Evolutionary conservation across 2,113 vertebrate genomes (phyloP), one percentile per base, ranked within the genome.

Genomic region (Brachionichthys hirsutus): DNA sequence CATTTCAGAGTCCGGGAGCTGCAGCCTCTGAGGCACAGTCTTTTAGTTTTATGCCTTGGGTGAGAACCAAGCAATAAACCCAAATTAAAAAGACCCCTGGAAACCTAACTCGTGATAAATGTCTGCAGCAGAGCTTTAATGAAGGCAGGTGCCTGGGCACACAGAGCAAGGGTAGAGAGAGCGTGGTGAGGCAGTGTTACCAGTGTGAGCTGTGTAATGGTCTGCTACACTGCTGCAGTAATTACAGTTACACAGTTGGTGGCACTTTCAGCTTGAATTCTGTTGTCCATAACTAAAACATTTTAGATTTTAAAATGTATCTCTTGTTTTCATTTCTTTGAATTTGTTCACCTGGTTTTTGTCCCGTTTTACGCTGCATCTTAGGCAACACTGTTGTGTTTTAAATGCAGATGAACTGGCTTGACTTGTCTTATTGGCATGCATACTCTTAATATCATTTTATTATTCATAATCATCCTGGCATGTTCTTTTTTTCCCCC

Each of bases 51-150:
- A 54, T 24, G 10, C 48, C 18, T 51, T 38, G 8, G 45, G 38
- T 2, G 1, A 36, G 49, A 19, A 58, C 20, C 9, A 56, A 48
- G 34, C 44, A 54, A 8, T 38, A 44, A 41, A 46, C 54, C 2
- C 9, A 30, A 30, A 30, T 36, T 15, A 75, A 60, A 45, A 60
- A 41, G 30, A 54, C 22, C 58, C 17, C 12, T 42, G 35, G 41
- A 56, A 20, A 42, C 24, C 16, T 12, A 10, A 9, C 19, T 24
- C 22, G 8, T 12, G 43, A 47, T 54, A 41, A 58, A 64, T 12
- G 45, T 16, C 52, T 46, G 36, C 54, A 54, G 54, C 22, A 45
- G 34, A 16, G 12, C 17, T 38, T 4, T 44, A 9, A 66, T 2
- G 35, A 9, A 22, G 38, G 15, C 18, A 35, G 30, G 19, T 42